Conservation (phyloP, 23 tunicate species). For the Trididemnum miniatum region DNA sequence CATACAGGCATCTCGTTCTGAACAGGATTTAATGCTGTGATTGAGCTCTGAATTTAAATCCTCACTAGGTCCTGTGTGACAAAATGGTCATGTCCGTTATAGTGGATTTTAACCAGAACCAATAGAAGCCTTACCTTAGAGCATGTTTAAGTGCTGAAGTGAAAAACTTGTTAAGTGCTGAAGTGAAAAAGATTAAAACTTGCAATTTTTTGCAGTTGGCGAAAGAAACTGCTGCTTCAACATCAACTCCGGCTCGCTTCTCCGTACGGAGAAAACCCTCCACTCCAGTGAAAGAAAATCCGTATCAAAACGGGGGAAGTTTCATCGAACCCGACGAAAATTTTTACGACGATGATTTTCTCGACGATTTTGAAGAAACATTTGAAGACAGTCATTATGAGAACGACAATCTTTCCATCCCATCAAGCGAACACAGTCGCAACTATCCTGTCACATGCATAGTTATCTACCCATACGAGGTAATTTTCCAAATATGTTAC, state of each 20-base stretch:
- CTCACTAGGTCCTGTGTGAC: too few relatives aligned
- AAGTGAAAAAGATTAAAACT: background rate
- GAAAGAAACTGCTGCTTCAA: constrained; percentile 51
- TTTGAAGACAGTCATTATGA: constrained; percentile 33
- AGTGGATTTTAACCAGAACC: too few relatives aligned
- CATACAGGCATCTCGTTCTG: too few relatives aligned
- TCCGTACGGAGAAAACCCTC: background rate
- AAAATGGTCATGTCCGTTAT: too few relatives aligned
- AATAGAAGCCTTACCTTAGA: too few relatives aligned
- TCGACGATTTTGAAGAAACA: constrained; percentile 69
- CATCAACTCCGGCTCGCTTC: constrained; percentile 30
- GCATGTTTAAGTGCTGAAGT: too few relatives aligned
- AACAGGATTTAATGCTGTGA: too few relatives aligned
- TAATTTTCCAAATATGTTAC: too few relatives aligned
- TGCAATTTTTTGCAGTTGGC: constrained; percentile 34
- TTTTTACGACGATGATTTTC: constrained; percentile 58
- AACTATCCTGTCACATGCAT: constrained; percentile 72
- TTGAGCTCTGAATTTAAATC: too few relatives aligned
- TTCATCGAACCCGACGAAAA: constrained; percentile 47
- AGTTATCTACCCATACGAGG: constrained; percentile 75
- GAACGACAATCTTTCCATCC: constrained; percentile 65
- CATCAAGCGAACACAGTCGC: constrained; percentile 89
- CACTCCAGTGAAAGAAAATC: background rate
- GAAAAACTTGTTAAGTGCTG: too few relatives aligned
- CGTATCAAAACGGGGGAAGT: constrained; percentile 1